Evolutionary conservation across 2,113 vertebrate species (phyloP).

Genomic region (Pagrus major): DNA sequence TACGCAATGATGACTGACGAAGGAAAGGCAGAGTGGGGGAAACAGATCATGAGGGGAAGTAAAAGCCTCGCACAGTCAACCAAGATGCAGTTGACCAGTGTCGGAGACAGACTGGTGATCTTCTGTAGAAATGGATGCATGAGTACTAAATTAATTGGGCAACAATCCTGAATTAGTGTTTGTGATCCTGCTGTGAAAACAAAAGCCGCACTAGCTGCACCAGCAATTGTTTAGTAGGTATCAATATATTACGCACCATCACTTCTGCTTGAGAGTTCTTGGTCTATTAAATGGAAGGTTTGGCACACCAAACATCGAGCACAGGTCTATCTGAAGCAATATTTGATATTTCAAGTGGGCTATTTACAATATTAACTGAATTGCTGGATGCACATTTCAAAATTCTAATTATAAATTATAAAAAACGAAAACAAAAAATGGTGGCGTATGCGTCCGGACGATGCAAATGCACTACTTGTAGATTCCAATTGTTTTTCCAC

Average conservation of each 20-base stretch:
- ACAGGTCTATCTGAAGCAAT: background rate
- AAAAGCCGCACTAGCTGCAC: background rate
- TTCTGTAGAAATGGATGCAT: background rate
- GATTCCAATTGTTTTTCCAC: background rate
- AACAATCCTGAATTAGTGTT: background rate
- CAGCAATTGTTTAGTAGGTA: background rate
- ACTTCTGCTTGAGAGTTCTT: conserved; percentile 11
- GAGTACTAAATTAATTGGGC: no score
- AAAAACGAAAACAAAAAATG: background rate
- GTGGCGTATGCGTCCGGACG: background rate
- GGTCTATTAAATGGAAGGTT: background rate
- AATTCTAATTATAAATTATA: background rate
- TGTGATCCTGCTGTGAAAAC: background rate
- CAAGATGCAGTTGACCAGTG: background rate
- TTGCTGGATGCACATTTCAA: background rate
- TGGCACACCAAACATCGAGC: background rate
- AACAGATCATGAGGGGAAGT: background rate
- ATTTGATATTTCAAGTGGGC: background rate
- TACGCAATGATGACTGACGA: conserved; percentile 37
- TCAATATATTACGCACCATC: background rate
- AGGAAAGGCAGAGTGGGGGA: conserved; percentile 24
- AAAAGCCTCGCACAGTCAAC: conserved; percentile 17
- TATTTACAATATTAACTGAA: background rate
- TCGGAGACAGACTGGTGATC: background rate
- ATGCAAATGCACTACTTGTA: background rate